Percentiles rank a stretch among this genome's conserved stretches.
Evolutionary conservation across 2,113 vertebrate species (phyloP).

Genomic region (Corvus moneduloides): DNA sequence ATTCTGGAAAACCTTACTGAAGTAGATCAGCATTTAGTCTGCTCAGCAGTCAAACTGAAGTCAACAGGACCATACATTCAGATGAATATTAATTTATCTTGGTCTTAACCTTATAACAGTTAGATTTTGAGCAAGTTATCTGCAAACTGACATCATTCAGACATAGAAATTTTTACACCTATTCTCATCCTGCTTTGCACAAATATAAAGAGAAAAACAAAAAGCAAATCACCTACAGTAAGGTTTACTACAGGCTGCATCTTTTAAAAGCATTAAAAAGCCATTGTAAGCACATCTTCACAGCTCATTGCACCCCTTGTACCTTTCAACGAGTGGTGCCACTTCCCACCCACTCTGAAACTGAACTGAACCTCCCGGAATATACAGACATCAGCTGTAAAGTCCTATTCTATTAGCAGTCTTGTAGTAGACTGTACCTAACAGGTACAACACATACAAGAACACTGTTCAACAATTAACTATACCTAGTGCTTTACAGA

Average conservation of each 20-base stretch:
- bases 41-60: neutral
- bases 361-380: neutral
- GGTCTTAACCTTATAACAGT: neutral
- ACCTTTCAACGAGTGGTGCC: neutral
- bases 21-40: neutral
- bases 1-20: neutral
- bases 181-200: neutral
- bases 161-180: neutral
- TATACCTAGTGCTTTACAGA: neutral
- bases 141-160: neutral
- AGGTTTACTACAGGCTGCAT: neutral
- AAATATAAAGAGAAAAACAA: neutral
- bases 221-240: neutral
- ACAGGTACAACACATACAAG: neutral
- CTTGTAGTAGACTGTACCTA: neutral
- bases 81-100: neutral
- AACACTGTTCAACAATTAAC: neutral
- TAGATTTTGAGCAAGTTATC: neutral
- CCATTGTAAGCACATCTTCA: neutral
- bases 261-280: neutral
- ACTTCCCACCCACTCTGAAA: neutral
- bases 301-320: neutral
- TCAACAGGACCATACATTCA: neutral
- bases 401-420: neutral
- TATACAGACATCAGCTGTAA: neutral